A percentile compares a stretch with the other conserved stretches of the same genome.
phyloP scores from a whole-genome alignment of 2,888 invertebrate species.

The Microctonus hyperodae region DNA sequence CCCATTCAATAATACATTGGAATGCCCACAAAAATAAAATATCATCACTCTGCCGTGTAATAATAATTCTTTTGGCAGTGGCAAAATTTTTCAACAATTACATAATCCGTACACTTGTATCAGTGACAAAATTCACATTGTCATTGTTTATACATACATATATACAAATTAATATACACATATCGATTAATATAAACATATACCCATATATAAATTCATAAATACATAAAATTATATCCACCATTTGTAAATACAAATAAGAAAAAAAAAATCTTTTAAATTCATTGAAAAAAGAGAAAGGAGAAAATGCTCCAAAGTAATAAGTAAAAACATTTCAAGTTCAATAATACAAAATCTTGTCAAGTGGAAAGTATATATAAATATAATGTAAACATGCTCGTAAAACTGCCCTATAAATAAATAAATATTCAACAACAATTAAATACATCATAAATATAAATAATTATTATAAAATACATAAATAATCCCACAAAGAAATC shows the following conservation, averaged over 20 bases:
- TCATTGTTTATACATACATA: slow-evolving; percentile 47
- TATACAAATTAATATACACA: background rate
- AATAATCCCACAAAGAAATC: background rate
- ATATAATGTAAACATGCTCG: slow-evolving; percentile 2
- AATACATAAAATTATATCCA: background rate
- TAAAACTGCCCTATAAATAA: too few relatives aligned
- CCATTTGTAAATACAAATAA: background rate
- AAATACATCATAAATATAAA: too few relatives aligned
- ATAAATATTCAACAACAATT: too few relatives aligned
- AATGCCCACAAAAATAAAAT: background rate
- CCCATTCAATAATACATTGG: background rate
- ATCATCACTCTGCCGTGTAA: background rate
- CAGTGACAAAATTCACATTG: slow-evolving; percentile 35
- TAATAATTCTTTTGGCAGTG: slow-evolving; percentile 11
- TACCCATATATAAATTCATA: too few relatives aligned
- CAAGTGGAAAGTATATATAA: background rate
- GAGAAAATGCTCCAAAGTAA: background rate
- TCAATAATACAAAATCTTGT: background rate
- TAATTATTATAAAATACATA: background rate
- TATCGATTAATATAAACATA: too few relatives aligned
- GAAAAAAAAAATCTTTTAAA: slow-evolving; percentile 17
- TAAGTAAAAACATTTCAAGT: background rate
- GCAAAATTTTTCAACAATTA: slow-evolving; percentile 43
- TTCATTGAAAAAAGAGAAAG: slow-evolving; percentile 16
- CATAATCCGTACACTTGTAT: slow-evolving; percentile 46